Evolutionary conservation across 2,113 vertebrate genomes (phyloP).

Genomic region (Hemibagrus wyckioides): DNA sequence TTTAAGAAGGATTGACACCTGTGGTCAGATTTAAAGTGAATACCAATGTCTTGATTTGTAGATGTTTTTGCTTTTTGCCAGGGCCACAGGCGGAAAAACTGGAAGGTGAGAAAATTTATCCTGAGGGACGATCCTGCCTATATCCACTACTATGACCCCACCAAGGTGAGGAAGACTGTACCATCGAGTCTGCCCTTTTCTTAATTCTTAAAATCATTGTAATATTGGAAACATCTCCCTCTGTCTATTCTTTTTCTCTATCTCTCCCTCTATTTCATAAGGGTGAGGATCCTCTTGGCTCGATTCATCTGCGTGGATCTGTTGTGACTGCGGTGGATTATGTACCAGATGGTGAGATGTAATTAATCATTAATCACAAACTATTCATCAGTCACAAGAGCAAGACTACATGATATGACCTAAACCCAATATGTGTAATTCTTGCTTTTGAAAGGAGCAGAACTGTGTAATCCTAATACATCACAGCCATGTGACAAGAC

Average conservation of each 20-base stretch:
- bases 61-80: constrained; percentile 55
- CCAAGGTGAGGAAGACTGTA: constrained; percentile 72
- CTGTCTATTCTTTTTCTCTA: background rate
- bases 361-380: background rate
- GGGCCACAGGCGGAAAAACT: constrained; percentile 95
- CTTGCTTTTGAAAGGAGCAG: background rate
- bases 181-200: background rate
- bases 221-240: background rate
- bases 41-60: background rate
- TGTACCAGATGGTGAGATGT: constrained; percentile 82
- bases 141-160: constrained; percentile 93
- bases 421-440: background rate
- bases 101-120: constrained; percentile 97
- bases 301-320: constrained; percentile 86
- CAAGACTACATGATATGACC: background rate
- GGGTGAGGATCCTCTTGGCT: constrained; percentile 85
- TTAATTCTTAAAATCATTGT: background rate
- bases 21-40: background rate
- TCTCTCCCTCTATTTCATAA: constrained; percentile 40
- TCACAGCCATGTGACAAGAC: background rate
- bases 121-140: constrained; percentile 94
- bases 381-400: background rate
- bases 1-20: background rate
- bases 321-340: constrained; percentile 91
- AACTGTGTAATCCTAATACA: background rate